These are phyloP conservation scores for Triplophysa yarkandensis DNA, from an alignment of 2,797 vertebrate species.

Conservation along the genomic window DNA sequence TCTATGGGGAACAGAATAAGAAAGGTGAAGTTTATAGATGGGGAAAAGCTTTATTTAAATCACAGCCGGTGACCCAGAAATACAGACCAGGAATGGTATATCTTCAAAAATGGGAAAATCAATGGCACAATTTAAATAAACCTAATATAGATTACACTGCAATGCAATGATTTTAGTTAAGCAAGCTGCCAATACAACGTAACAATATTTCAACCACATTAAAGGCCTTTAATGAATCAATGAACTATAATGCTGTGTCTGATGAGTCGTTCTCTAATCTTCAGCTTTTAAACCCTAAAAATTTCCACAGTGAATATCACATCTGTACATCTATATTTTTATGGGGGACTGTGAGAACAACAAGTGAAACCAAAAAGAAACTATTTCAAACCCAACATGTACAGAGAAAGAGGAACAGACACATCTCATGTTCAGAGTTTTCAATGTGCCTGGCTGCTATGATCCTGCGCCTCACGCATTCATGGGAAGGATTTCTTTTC, in stretches of 20 bases:
- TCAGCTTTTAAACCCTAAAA: not conserved
- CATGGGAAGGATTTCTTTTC: slow-evolving; percentile 20
- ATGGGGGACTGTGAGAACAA: not conserved
- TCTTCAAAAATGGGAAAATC: not conserved
- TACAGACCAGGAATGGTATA: not conserved
- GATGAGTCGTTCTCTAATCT: not conserved
- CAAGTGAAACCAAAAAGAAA: slow-evolving; percentile 29
- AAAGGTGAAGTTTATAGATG: slow-evolving; percentile 38
- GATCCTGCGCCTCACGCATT: slow-evolving; percentile 22
- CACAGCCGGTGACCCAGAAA: slow-evolving; percentile 36
- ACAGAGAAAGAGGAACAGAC: slow-evolving; percentile 7
- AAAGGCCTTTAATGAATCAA: not conserved
- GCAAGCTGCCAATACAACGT: not conserved
- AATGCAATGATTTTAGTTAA: not conserved
- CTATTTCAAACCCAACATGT: not conserved
- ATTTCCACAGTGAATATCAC: not conserved
- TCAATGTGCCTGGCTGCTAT: slow-evolving; percentile 24
- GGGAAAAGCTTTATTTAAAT: slow-evolving; percentile 37
- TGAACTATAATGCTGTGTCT: not conserved
- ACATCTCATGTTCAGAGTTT: slow-evolving; percentile 19
- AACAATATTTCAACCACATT: not conserved
- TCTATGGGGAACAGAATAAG: slow-evolving; percentile 27
- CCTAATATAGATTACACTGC: not conserved
- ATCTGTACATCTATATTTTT: not conserved
- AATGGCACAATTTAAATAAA: not conserved